Evolutionary conservation across 2,797 vertebrate species (phyloP), one percentile per base, ranked within the genome.

Genomic region (Hyperoplus lanceolatus): DNA sequence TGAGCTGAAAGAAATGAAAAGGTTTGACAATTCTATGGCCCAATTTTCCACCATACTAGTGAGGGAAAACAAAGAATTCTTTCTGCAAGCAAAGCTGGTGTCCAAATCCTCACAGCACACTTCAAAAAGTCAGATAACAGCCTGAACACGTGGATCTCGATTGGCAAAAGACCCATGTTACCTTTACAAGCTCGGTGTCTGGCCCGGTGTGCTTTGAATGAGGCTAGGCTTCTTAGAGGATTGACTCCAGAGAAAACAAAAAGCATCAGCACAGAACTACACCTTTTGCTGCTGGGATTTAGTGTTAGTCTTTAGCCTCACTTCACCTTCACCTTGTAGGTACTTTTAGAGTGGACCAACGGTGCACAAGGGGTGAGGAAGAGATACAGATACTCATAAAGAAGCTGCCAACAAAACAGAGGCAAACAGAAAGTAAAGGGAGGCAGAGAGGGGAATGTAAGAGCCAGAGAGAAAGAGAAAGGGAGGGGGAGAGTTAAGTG

Each of bases 401-500:
- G 54, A 62, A 75, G 72, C 39, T 69, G 43, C 41, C 0, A 42
- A 79, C 65, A 49, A 56, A 74, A 64, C 62, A 57, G 77, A 79
- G 18, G 60, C 39, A 74, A 69, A 67, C 13, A 18, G 55, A 77
- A 68, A 64, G 68, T 21, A 71, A 66, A 64, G 51, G 29, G 74
- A 84, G 56, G 45, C 38, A 64, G 46, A 70, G 71, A 59, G 70
- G 46, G 64, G 50, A 29, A 9, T 71, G 43, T 59, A 42, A 71
- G 79, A 78, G 62, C 64, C 51, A 45, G 77, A 51, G 83, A 54
- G 55, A 39, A 29, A 29, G 53, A 68, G 73, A 60, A 56, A 58
- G 82, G 49, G 56, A 65, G 73, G 36, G 50, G 61, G 56, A 73
- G 73, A 84, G 86, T 87, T 94, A 93, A 95, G 93, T 92, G 91